These are phyloP conservation scores for Stegophylla sp. DNA, from an alignment of 2,888 invertebrate genomes.

Conservation along the genomic window DNA sequence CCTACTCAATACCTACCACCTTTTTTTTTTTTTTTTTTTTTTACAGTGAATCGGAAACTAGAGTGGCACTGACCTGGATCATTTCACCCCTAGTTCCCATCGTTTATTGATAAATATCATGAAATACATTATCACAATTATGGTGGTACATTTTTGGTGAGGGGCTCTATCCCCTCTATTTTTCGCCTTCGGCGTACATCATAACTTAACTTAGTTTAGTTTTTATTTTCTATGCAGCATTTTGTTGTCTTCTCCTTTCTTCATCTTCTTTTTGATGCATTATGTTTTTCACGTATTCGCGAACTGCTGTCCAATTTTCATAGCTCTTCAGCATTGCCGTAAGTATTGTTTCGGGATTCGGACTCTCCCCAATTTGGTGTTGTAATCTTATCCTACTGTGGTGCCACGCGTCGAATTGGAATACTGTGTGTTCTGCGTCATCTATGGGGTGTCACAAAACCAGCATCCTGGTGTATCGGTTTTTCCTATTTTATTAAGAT, in stretches of 20 bases:
- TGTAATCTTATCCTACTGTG: background rate
- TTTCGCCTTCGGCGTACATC: background rate
- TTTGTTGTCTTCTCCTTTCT: background rate
- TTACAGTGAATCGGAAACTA: too few species aligned
- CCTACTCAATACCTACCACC: background rate
- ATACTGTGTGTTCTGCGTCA: background rate
- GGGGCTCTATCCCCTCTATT: background rate
- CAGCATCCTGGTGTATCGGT: background rate
- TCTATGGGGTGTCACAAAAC: background rate
- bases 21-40: too few species aligned
- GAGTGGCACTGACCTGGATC: too few species aligned
- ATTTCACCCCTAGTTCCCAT: too few species aligned
- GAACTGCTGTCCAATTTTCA: background rate
- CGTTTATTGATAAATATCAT: too few species aligned
- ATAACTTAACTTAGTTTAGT: background rate
- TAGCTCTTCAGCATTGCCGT: background rate
- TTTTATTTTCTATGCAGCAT: too few species aligned
- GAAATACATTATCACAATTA: too few species aligned
- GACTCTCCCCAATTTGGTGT: background rate
- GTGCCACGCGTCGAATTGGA: background rate
- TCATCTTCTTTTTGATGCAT: background rate
- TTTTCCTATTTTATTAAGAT: background rate
- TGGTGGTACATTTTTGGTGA: background rate
- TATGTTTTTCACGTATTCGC: background rate
- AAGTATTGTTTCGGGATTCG: background rate